Conservation (phyloP, 2,797 vertebrate species). For the Hemibagrus guttatus region DNA sequence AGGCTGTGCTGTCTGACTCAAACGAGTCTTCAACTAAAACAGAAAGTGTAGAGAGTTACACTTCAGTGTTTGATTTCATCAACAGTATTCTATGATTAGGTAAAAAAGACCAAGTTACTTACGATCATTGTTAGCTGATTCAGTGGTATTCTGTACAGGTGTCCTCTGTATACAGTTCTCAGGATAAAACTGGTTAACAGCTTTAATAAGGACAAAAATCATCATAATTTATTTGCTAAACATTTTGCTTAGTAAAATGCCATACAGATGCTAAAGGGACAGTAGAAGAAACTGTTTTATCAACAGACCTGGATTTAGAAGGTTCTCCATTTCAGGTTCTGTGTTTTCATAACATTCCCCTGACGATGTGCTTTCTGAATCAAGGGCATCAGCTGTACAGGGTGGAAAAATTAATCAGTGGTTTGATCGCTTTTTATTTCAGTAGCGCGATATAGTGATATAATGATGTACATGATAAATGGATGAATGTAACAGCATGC, state of each 20-base stretch:
- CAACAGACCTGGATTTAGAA: constrained; percentile 32
- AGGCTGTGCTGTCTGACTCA: constrained; percentile 58
- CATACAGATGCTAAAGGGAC: background rate
- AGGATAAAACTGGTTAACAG: background rate
- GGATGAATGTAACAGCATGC: background rate
- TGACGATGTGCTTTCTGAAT: constrained; percentile 53
- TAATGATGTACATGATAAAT: background rate
- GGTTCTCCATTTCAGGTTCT: background rate
- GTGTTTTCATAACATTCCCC: constrained; percentile 52
- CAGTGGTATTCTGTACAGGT: background rate
- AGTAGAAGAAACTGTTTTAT: background rate
- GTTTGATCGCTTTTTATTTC: background rate
- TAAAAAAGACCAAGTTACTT: background rate
- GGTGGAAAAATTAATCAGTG: background rate
- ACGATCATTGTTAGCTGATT: background rate
- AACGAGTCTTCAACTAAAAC: constrained; percentile 3
- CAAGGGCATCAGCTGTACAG: constrained; percentile 13
- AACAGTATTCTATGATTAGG: background rate
- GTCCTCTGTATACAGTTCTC: constrained; percentile 2
- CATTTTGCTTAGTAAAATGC: background rate
- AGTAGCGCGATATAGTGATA: background rate
- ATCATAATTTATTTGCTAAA: background rate
- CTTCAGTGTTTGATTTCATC: background rate
- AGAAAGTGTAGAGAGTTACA: background rate
- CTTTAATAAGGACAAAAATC: background rate